These are phyloP conservation scores for Aleiodes leptofemur DNA, from an alignment of 2,888 invertebrate species.

Conservation along the genomic window DNA sequence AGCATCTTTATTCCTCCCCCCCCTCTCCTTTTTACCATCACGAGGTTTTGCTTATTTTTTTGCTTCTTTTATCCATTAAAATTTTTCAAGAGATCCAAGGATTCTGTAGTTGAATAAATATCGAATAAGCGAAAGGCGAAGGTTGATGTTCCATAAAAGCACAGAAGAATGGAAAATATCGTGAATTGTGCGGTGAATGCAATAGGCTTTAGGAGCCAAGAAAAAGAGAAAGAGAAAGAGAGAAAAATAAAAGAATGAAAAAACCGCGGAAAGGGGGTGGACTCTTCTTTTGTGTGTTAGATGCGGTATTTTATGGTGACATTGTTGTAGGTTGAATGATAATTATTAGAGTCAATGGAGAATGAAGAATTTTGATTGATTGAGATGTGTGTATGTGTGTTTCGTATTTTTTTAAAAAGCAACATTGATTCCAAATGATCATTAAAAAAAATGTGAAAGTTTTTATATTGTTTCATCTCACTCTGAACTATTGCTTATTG, in stretches of 20 bases:
- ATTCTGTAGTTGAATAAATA: slow-evolving; percentile 8
- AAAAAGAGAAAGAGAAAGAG: no score
- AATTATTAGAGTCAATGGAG: no score
- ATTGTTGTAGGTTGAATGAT: no score
- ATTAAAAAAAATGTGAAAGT: slow-evolving; percentile 19
- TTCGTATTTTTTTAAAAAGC: no score
- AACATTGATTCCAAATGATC: background rate
- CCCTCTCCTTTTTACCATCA: no score
- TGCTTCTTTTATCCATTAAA: background rate
- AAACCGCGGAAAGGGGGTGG: background rate
- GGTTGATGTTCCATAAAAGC: slow-evolving; percentile 28
- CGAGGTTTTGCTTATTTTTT: background rate
- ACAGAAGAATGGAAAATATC: background rate
- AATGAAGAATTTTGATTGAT: no score
- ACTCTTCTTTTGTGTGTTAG: background rate
- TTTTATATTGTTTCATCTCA: slow-evolving; percentile 1
- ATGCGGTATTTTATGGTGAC: no score
- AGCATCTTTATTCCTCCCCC: background rate
- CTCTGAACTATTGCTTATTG: slow-evolving; percentile 6
- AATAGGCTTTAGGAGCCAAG: background rate
- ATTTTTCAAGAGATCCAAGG: background rate
- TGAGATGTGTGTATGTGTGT: no score
- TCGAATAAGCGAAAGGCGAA: slow-evolving; percentile 36
- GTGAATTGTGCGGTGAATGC: slow-evolving; percentile 11
- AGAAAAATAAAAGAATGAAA: slow-evolving; percentile 8